These are phyloP conservation scores for Saxidomus purpurata DNA, from an alignment of 1,140 invertebrate species.

Conservation along the genomic window DNA sequence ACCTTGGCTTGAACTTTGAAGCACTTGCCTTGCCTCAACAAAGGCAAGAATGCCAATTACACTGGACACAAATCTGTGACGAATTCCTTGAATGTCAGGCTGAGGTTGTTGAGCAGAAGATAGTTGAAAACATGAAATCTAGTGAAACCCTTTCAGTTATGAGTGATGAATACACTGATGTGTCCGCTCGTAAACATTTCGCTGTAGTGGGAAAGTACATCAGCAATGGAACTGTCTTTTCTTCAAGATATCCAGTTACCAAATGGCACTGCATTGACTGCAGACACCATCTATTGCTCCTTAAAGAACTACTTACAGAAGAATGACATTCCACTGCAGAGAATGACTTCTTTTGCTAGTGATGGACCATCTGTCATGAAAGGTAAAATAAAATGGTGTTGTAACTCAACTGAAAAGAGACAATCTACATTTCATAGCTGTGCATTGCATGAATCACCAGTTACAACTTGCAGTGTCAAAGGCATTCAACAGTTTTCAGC, in stretches of 20 bases:
- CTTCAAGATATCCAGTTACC: slow-evolving; percentile 27
- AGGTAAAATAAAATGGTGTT: slow-evolving; percentile 55
- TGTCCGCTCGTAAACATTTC: not conserved
- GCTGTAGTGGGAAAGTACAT: not conserved
- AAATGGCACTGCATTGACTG: slow-evolving; percentile 13
- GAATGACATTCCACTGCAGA: not conserved
- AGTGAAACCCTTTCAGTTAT: not conserved
- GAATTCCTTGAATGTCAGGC: slow-evolving; percentile 1
- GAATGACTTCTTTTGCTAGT: slow-evolving; percentile 47
- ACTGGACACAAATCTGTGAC: not conserved
- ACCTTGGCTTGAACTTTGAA: not conserved
- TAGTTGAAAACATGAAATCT: not conserved
- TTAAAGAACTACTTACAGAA: not conserved
- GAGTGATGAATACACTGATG: not conserved
- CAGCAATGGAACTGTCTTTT: not conserved
- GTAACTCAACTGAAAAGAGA: slow-evolving; percentile 30
- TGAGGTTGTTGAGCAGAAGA: not conserved
- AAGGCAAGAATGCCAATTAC: slow-evolving; percentile 4
- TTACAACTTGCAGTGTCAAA: slow-evolving; percentile 36
- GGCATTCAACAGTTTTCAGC: not conserved
- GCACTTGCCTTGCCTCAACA: not conserved
- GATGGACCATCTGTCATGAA: slow-evolving; percentile 61
- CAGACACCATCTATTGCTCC: not conserved
- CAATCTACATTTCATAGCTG: slow-evolving; percentile 12
- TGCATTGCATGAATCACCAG: slow-evolving; percentile 63